Conservation (phyloP, 2,888 invertebrate species). For the Ophion costatus region DNA sequence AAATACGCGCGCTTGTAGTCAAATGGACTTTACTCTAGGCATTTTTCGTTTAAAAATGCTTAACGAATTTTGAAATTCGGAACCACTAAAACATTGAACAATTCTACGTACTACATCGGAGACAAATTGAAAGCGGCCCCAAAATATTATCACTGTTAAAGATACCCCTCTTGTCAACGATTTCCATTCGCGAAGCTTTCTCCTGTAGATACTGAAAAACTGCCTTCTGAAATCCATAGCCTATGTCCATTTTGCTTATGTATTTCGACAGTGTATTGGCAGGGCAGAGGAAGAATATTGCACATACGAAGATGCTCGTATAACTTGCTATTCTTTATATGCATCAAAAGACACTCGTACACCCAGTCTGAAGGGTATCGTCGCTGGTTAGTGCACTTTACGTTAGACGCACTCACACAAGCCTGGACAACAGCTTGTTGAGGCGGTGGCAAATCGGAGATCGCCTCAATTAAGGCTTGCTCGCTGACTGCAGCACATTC, state of each 20-base stretch:
- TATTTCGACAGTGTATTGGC: constrained; percentile 61
- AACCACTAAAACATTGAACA: constrained; percentile 4
- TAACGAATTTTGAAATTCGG: constrained; percentile 13
- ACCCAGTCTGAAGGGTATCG: constrained; percentile 58
- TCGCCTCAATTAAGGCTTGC: constrained; percentile 40
- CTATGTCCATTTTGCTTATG: constrained; percentile 57
- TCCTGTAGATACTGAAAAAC: constrained; percentile 44
- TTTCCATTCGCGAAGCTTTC: constrained; percentile 61
- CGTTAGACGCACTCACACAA: constrained; percentile 57
- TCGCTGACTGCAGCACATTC: constrained; percentile 46
- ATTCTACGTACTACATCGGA: constrained; percentile 5
- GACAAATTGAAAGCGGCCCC: not conserved
- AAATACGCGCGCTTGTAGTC: not conserved
- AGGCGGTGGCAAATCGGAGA: constrained; percentile 40
- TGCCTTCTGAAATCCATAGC: constrained; percentile 32
- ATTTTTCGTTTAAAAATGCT: constrained; percentile 20
- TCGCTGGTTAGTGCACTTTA: constrained; percentile 43
- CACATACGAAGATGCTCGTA: constrained; percentile 58
- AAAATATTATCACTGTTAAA: constrained; percentile 16
- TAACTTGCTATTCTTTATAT: constrained; percentile 60
- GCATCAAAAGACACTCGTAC: constrained; percentile 63
- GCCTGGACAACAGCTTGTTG: constrained; percentile 55
- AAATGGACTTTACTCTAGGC: constrained; percentile 5
- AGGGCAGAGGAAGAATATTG: constrained; percentile 61
- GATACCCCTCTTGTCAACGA: constrained; percentile 45